These are phyloP conservation scores for Ceryle rudis DNA, from an alignment of 2,797 vertebrate species.

Conservation along the genomic window DNA sequence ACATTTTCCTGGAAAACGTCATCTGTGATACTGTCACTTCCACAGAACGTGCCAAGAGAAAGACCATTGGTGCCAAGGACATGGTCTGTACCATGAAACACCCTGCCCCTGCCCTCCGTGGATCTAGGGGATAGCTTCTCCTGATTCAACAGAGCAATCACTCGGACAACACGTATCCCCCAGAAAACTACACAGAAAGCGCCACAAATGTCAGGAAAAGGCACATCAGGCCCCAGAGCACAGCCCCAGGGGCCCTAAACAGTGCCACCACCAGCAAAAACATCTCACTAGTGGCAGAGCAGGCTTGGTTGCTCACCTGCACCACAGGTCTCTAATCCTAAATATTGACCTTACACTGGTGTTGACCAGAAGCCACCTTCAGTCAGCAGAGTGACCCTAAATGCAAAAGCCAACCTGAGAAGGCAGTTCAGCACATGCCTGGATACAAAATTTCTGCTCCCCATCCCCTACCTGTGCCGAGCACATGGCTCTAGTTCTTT, in stretches of 20 bases:
- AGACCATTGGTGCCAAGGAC: constrained; percentile 26
- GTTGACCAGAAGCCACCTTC: neutral
- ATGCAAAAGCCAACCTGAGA: neutral
- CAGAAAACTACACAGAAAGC: neutral
- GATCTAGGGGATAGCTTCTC: neutral
- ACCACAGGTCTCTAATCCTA: neutral
- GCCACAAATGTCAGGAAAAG: rapidly evolving
- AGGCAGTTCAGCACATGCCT: neutral
- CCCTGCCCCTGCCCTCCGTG: neutral
- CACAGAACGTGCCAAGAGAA: constrained; percentile 43
- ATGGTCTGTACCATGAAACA: neutral
- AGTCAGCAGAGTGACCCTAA: neutral
- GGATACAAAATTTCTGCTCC: neutral
- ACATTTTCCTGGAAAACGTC: constrained; percentile 38
- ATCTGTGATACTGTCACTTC: constrained; percentile 40
- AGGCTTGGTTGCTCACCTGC: neutral
- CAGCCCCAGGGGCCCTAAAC: neutral
- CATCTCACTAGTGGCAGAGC: neutral
- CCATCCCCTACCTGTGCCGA: neutral
- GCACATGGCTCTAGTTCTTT: neutral
- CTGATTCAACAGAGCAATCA: neutral
- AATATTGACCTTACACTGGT: neutral
- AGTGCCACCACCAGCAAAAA: neutral
- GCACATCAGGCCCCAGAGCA: neutral
- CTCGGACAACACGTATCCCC: neutral